These are phyloP conservation scores for Cryptotermes secundus DNA, from an alignment of 1,140 invertebrate genomes.

Conservation along the genomic window DNA sequence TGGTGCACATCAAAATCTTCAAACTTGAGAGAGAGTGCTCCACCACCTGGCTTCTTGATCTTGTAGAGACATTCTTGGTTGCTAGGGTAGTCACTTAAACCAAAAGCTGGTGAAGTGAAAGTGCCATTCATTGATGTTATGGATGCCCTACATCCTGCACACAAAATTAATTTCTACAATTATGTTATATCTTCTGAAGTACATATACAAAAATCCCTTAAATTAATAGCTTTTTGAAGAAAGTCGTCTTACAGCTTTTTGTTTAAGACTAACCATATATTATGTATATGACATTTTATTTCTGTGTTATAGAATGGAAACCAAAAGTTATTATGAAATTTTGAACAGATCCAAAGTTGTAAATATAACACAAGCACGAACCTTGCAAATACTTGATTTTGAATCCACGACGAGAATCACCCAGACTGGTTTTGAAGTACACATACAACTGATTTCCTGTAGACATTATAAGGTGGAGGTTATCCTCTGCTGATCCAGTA, in stretches of 20 bases:
- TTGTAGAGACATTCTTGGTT: conserved; percentile 90
- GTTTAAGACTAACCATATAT: no score
- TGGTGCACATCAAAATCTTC: conserved; percentile 81
- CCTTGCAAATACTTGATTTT: conserved; percentile 84
- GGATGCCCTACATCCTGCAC: conserved; percentile 70
- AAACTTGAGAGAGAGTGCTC: conserved; percentile 85
- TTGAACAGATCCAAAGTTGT: background rate
- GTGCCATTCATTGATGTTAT: conserved; percentile 79
- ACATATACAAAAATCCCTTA: no score
- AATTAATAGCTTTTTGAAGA: no score
- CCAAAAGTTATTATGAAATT: background rate
- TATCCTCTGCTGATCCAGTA: conserved; percentile 74
- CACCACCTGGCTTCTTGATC: conserved; percentile 78
- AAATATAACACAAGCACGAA: conserved; percentile 38
- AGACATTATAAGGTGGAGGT: conserved; percentile 84
- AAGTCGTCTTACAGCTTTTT: no score
- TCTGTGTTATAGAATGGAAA: background rate
- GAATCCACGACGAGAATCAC: conserved; percentile 87
- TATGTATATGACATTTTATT: background rate
- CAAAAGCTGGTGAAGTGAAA: conserved; percentile 83
- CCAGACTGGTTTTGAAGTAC: conserved; percentile 88
- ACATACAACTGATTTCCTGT: conserved; percentile 87
- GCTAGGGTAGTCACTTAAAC: conserved; percentile 80
- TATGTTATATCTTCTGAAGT: no score
- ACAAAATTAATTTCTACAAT: background rate